Evolutionary conservation across 2,113 vertebrate genomes (phyloP).

Genomic region (Gallinago jamesoni): DNA sequence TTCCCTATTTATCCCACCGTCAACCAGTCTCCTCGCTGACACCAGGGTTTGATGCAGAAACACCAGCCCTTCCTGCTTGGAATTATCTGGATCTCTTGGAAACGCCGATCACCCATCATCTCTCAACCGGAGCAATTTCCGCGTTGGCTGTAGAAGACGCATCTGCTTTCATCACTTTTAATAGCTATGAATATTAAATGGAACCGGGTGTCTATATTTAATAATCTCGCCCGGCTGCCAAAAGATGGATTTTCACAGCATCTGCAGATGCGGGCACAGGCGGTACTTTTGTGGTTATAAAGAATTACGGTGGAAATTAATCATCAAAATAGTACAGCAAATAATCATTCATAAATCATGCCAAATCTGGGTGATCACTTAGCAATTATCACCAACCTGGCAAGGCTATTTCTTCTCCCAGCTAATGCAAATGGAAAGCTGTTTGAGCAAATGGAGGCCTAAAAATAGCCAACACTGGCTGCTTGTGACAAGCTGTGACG

Average conservation of each 20-base stretch:
- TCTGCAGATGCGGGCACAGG: slow-evolving; percentile 16
- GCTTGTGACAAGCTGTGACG: neutral
- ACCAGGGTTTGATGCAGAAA: neutral
- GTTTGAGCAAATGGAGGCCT: neutral
- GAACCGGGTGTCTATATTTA: slow-evolving; percentile 39
- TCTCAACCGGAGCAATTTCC: neutral
- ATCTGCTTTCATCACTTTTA: slow-evolving; percentile 25
- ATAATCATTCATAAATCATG: neutral
- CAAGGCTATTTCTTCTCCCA: neutral
- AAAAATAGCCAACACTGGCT: neutral
- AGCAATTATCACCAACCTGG: neutral
- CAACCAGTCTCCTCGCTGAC: neutral
- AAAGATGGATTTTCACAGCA: neutral
- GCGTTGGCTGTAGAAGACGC: neutral
- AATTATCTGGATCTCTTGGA: neutral
- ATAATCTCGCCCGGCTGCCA: neutral
- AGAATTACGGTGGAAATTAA: slow-evolving; percentile 26
- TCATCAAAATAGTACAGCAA: neutral
- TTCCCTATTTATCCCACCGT: rapidly evolving
- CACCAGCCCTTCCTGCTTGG: neutral
- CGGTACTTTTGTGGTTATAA: neutral
- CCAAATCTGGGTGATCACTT: neutral
- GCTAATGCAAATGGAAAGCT: neutral
- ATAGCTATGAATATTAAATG: slow-evolving; percentile 60
- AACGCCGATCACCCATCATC: rapidly evolving